Evolutionary conservation across 2,797 vertebrate species (phyloP), one percentile per base, ranked within the genome.

Genomic region (Pantherophis alleghaniensis): DNA sequence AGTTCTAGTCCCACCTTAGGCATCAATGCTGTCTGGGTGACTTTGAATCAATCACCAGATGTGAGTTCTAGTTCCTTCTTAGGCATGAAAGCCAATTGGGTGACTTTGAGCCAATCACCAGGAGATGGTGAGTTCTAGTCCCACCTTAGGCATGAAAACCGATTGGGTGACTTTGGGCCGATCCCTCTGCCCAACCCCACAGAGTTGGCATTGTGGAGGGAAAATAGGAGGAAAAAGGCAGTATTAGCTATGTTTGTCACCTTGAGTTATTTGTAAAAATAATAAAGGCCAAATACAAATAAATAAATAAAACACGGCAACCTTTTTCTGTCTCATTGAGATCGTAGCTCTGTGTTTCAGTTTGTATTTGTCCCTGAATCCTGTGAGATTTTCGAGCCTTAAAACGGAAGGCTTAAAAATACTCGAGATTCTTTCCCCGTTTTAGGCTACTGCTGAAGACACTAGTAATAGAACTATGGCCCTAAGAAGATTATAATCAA

Each of bases 11-110:
- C 60, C 2, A 0, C 63, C 13, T n/a, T 66, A 66, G 4, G 1
- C 1, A n/a, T 16, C 0, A 69, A 69, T 32, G 2, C 24, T 1
- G 0, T 0, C 0, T 32, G 28, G 0, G 5, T 69, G 28, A 2
- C 2, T 66, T 66, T 66, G 63, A 0, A 28, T 13, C 63, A 66
- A 51, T 51, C 51, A 51, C 51, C 51, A 51, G 51, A 51, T 51
- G 7, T 51, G 51, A 51, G 51, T 1, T 51, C 51, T 51, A 51
- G 51, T 51, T 1, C 6, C 7, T 1, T 7, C 51, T 51, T 51
- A 51, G 51, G 51, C 51, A 51, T 51, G 6, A 51, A 51, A 51
- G 51, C 51, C 1, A 1, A 7, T 7, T 51, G 51, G 7, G 51
- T 7, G 51, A 51, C 1, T 51, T 51, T 51, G 51, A 9, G 51